These are phyloP conservation scores for Australoheros facetus DNA, from an alignment of 2,797 vertebrate species.

Conservation along the genomic window DNA sequence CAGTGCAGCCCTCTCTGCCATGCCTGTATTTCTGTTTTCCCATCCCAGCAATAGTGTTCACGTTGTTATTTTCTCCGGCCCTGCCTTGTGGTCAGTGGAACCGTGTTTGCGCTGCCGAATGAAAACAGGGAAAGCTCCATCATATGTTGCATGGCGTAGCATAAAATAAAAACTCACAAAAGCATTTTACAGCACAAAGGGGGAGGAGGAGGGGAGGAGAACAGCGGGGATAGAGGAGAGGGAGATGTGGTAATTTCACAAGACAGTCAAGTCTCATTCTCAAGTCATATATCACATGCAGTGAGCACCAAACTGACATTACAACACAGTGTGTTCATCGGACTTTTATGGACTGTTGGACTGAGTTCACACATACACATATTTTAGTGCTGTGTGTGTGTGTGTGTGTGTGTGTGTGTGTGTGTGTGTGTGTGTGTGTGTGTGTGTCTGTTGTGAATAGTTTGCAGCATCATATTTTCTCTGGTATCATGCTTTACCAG, in stretches of 20 bases:
- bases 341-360: not conserved
- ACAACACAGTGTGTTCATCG: slow-evolving; percentile 9
- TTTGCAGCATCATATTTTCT: not conserved
- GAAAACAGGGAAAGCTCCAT: slow-evolving; percentile 23
- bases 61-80: slow-evolving; percentile 71
- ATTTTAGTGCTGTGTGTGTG: not conserved
- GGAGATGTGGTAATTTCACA: slow-evolving; percentile 20
- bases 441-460: not conserved
- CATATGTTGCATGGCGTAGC: slow-evolving; percentile 31
- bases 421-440: not conserved
- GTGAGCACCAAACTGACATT: slow-evolving; percentile 4
- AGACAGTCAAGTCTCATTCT: slow-evolving; percentile 7
- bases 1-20: slow-evolving; percentile 43
- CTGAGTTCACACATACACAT: not conserved
- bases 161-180: slow-evolving; percentile 27
- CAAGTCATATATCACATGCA: not conserved
- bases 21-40: slow-evolving; percentile 71
- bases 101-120: slow-evolving; percentile 45
- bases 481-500: not conserved
- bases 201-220: not conserved
- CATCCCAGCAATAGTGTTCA: slow-evolving; percentile 44
- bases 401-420: no score
- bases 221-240: not conserved
- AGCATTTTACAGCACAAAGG: slow-evolving; percentile 9
- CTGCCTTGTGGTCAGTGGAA: slow-evolving; percentile 58